These are phyloP conservation scores for Helogale parvula DNA, from an alignment of 2,113 vertebrate species.

Conservation along the genomic window DNA sequence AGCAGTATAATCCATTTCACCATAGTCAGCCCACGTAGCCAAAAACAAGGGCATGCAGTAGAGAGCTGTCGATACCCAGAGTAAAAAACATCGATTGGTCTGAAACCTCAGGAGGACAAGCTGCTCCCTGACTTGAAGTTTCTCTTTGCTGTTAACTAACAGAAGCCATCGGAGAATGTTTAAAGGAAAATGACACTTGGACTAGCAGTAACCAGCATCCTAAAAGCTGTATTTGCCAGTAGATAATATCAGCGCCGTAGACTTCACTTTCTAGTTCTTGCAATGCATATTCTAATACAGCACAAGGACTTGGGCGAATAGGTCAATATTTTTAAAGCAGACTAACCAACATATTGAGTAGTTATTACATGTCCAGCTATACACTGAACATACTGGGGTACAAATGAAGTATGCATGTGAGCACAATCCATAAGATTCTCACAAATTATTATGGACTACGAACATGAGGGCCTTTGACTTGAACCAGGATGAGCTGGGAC, in stretches of 20 bases:
- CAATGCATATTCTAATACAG: too few species aligned
- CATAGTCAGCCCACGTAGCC: slow-evolving; percentile 37
- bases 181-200: slow-evolving; percentile 35
- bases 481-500: background rate
- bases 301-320: background rate
- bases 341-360: background rate
- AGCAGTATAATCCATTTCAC: slow-evolving; percentile 25
- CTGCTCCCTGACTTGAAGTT: slow-evolving; percentile 47
- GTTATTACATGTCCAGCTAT: background rate
- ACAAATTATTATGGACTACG: background rate
- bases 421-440: background rate
- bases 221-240: background rate
- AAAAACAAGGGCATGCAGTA: background rate
- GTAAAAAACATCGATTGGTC: slow-evolving; percentile 61
- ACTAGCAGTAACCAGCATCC: background rate
- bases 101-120: slow-evolving; percentile 44
- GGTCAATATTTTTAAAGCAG: background rate
- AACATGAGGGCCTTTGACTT: background rate
- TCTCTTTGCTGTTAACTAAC: slow-evolving; percentile 53
- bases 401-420: background rate
- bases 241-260: background rate
- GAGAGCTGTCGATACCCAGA: slow-evolving; percentile 59
- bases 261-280: background rate
- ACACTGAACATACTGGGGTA: background rate
- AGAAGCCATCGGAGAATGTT: background rate